Conservation (phyloP, 92 coral and sea anemone genomes). For the Nematostella vectensis region DNA sequence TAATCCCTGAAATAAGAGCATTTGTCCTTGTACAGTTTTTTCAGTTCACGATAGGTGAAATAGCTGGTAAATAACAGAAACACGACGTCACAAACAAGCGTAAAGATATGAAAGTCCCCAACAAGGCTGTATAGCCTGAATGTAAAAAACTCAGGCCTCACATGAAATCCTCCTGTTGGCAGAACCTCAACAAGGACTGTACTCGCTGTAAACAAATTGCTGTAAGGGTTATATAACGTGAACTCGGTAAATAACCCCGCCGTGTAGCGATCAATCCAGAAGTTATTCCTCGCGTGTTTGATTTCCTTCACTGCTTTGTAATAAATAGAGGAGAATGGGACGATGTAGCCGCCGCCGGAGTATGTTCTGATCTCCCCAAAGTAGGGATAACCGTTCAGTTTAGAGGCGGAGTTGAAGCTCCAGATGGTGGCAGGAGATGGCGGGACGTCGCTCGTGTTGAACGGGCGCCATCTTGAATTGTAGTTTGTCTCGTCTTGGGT, state of each 20-base stretch:
- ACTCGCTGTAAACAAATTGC: conserved; percentile 74
- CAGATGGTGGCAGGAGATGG: conserved; percentile 35
- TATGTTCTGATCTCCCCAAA: conserved; percentile 54
- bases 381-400: conserved; percentile 62
- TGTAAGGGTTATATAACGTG: conserved; percentile 82
- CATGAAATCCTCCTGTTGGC: conserved; percentile 65
- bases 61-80: conserved; percentile 50
- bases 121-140: conserved; percentile 79
- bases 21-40: conserved; percentile 27
- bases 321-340: conserved; percentile 60
- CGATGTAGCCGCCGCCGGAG: conserved; percentile 89
- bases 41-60: conserved; percentile 77
- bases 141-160: conserved; percentile 48
- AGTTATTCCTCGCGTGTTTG: conserved; percentile 15
- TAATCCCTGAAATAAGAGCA: conserved; percentile 36
- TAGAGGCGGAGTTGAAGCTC: conserved; percentile 52
- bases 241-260: conserved; percentile 74
- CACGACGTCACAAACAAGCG: conserved; percentile 71
- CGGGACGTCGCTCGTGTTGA: conserved; percentile 10
- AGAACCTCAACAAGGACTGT: conserved; percentile 70
- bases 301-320: conserved; percentile 55
- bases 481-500: conserved; percentile 51
- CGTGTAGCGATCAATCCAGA: conserved; percentile 71
- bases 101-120: conserved; percentile 85
- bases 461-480: conserved; percentile 39